Base-by-base conservation (phyloP, 2,113 vertebrate species). In the Micronycteris hirsuta region DNA sequence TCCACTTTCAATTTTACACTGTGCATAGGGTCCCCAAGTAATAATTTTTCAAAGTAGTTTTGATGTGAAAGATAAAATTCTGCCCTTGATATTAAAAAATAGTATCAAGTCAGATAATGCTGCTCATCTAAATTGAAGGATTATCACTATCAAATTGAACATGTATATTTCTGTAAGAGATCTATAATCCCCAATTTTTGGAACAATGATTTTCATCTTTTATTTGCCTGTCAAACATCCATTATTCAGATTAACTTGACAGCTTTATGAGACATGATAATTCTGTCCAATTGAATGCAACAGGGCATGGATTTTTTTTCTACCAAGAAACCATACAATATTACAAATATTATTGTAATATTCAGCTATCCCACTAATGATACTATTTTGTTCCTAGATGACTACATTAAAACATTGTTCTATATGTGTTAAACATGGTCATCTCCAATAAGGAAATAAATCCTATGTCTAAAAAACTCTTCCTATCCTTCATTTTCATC, bases 61-160 rank as follows among this genome's bases (percentile, higher is more conserved):
- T 97, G 70, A 96, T 89, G 31, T 67, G 63, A 22, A 91, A 95
- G 92, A 97, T 98, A 96, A 97, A 97, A 96, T 89, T 76, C 68
- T 97, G 63, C 76, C 84, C 61, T 91, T 96, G 85, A 96, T 97
- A 97, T 97, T 97, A 96, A 96, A 96, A 97, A 95, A 85, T 93
- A 83, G 63, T 84, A 96, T 95, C 92, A 93, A 83, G 65, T 77
- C 81, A 88, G 87, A 96, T 97, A 97, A 93, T 0, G 14, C 58
- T 82, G 26, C 22, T 96, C 96, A 94, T 96, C 81, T 91, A 96
- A 97, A 97, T 94, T 92, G 96, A 95, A 94, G 93, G 95, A 97
- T 97, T 97, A 97, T 93, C 63, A 61, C 47, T 92, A 94, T 90
- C 88, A 97, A 95, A 91, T 81, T 96, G 67, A 65, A 94, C 67